Conservation (phyloP, 2,888 invertebrate species). For the Hydraecia micacea region DNA sequence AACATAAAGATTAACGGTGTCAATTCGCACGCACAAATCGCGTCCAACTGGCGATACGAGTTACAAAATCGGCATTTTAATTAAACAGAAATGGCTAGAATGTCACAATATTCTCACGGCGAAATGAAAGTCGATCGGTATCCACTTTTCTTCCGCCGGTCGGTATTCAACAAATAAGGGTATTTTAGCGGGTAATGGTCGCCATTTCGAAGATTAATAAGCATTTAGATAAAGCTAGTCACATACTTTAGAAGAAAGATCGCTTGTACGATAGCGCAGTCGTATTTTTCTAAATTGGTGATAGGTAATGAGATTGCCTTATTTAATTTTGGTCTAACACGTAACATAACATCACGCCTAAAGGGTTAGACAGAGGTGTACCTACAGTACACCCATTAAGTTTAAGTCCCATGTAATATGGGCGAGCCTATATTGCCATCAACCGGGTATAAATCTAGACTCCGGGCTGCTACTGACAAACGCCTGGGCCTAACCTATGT, state of each 20-base stretch:
- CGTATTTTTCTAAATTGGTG: conserved; percentile 4
- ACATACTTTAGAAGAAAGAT: conserved; percentile 14
- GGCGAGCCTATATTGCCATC: too few species aligned
- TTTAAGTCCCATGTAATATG: not conserved
- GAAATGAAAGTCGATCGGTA: conserved; percentile 63
- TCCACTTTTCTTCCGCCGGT: conserved; percentile 67
- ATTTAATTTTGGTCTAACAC: not conserved
- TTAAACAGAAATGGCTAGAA: conserved; percentile 56
- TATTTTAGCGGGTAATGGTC: conserved; percentile 55
- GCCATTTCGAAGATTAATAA: conserved; percentile 53
- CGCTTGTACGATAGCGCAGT: conserved; percentile 9
- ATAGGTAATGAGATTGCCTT: not conserved
- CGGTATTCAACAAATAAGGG: conserved; percentile 64
- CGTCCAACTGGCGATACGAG: conserved; percentile 17
- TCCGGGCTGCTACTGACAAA: not conserved
- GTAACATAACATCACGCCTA: not conserved
- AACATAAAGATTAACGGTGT: conserved; percentile 30
- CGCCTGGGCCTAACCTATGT: not conserved
- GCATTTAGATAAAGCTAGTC: conserved; percentile 29
- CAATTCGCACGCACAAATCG: conserved; percentile 37
- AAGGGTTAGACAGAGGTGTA: not conserved
- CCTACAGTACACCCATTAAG: not conserved
- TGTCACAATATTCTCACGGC: conserved; percentile 63
- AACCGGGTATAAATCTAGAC: too few species aligned
- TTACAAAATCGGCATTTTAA: conserved; percentile 56